A percentile compares a stretch with the other conserved stretches of the same genome.
Conservation (phyloP, 2,113 vertebrate genomes). For the Orthonyx spaldingii region DNA sequence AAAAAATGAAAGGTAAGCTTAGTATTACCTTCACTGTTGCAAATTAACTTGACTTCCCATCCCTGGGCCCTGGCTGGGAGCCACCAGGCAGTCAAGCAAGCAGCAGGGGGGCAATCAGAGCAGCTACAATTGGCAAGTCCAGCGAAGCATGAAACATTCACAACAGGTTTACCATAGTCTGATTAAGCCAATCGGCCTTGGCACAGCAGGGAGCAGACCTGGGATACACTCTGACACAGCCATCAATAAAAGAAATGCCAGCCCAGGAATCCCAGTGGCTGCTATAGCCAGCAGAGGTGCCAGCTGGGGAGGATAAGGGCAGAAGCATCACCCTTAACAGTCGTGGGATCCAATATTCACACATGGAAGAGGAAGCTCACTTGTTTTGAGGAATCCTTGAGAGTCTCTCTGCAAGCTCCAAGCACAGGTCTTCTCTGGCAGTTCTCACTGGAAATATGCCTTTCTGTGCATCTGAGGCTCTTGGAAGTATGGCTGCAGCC, state of each 20-base stretch:
- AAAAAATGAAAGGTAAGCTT: neutral
- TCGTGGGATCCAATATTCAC: neutral
- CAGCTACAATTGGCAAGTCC: neutral
- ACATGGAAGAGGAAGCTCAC: neutral
- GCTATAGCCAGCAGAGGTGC: neutral
- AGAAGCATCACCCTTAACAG: neutral
- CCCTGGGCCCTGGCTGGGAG: neutral
- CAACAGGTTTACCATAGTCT: neutral
- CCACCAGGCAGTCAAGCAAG: neutral
- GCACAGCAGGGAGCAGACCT: neutral
- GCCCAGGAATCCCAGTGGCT: neutral
- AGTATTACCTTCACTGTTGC: neutral
- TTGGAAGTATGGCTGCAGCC: neutral
- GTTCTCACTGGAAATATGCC: accelerated
- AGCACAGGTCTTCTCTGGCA: neutral
- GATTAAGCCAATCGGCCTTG: neutral
- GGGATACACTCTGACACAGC: neutral
- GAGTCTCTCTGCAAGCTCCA: neutral
- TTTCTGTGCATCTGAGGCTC: neutral
- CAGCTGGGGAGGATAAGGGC: neutral
- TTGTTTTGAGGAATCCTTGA: neutral
- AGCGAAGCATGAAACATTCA: neutral
- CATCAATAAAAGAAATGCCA: neutral
- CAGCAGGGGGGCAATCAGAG: neutral
- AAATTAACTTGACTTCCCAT: neutral